Base-by-base conservation (phyloP, 2,113 vertebrate species). In the Plotosus lineatus region DNA sequence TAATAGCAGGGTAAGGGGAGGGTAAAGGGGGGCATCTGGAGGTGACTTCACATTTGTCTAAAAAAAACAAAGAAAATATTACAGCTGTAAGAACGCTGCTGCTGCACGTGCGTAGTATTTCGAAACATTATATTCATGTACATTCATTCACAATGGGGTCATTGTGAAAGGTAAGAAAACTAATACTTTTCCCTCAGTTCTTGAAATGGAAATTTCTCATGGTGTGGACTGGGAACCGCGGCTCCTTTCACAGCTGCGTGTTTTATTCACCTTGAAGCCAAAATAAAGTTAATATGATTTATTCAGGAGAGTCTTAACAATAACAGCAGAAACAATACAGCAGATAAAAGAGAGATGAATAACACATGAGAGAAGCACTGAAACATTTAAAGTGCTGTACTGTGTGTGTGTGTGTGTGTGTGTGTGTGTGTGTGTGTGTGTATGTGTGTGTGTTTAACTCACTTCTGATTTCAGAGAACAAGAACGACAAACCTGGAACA, bases 301-400 rank as follows among this genome's bases (percentile, higher is more conserved):
- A 66, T 66, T 66, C 63, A 40, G 63, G 63, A 40, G 36, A 15
- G 36, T 66, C 63, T 40, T 66, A 66, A 66, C 63, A 66, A 40
- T 40, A 66, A 66, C 63, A 66, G 63, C 5, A 23, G 63, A 66
- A 9, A 66, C 63, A 40, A 40, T 40, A 21, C 63, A 66, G 63
- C 36, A 10, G 36, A 42, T 66, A 66, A 66, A 42, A n/a, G 63
- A 66, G 36, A 66, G 19, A 40, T 66, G 38, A 66, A 66, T 66
- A 66, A 66, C 11, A 3, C 36, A 66, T 66, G 63, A n/a, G 63
- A 11, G 63, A 12, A 11, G 60, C 19, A 9, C 9, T 65, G 19
- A 65, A 65, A 65, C 61, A 65, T 65, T 65, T 23, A 40, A 23
- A 11, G n/a, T 11, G 10, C 63, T 66, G 19, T 40, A 21, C 7